Base-by-base conservation (phyloP, 1,140 invertebrate genomes). In the Drosophila nebulosa region DNA sequence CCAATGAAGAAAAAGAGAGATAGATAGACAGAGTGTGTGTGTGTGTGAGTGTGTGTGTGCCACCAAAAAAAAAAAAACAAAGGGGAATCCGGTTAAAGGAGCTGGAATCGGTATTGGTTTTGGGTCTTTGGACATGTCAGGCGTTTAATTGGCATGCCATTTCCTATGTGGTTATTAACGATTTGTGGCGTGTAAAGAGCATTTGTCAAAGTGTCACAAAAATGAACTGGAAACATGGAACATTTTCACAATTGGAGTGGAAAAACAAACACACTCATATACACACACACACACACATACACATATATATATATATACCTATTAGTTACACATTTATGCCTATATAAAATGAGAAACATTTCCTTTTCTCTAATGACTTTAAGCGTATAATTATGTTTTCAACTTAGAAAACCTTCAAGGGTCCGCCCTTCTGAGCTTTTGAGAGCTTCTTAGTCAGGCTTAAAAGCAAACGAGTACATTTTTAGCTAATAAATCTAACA, bases 171-270 rank as follows among this genome's bases (percentile, higher is more conserved):
- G 56, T 80, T 73, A 79, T 79, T 85, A 84, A 84, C 80, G 80
- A 84, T 85, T 84, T 84, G 80, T 79, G 80, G 80, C 69, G 76
- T 85, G 80, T 68, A 69, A 70, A 73, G 63, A 55, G 73, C 80
- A 84, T 84, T 84, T 84, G 80, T 84, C 80, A 84, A 84, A 63
- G 80, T 84, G 79, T 84, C 79, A 84, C 56, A 69, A 75, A 84
- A 84, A 85, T 77, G 60, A 84, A 84, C 80, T 72, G 63, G 27
- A 69, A 69, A 67, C 21, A 26, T n/a, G n/a, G 24, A 21, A 58
- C n/a, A n/a, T n/a, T 46, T 46, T 46, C 16, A 32, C 30, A 27
- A 27, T 51, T 26, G 35, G 26, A 64, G 27, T 18, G 57, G 52
- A 27, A 46, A 22, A 30, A 24, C 14, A 21, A 58, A 35, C 12